Evolutionary conservation across 2,888 invertebrate genomes (phyloP), one percentile per base, ranked within the genome.

Genomic region (Trachelus stipa): DNA sequence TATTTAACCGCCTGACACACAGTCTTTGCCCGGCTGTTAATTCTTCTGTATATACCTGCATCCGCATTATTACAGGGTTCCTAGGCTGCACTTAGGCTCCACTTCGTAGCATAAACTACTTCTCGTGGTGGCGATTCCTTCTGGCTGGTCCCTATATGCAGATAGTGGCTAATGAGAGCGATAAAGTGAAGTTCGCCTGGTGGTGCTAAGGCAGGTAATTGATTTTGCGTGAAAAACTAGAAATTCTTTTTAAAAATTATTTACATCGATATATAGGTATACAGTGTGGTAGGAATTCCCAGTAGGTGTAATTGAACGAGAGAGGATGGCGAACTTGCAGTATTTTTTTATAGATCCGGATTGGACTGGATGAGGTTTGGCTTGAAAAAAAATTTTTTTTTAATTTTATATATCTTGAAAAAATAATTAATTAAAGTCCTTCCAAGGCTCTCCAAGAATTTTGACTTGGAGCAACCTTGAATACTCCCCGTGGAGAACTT

Each of bases 51-150:
- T 15, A 71, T 71, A 71, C 71, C 31, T 71, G 15, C 12, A 71
- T 31, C 31, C 71, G 71, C 31, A 34, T 71, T 31, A 31, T 71
- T 71, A 71, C 71, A 71, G 33, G 71, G 12, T 71, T 71, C 31
- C 33, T 71, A 71, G 34, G 71, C 71, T 71, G 15, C 71, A 71
- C 71, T 71, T 71, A 71, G 15, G 71, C 12, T 71, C 33, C 71
- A 71, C 33, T 71, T 31, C 12, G 71, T 34, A 33, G 9, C 33
- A 34, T 34, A 71, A 34, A 34, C 33, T 34, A 23, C 71, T 69
- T 15, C 40, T 31, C 33, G 71, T 2, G 71, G 71, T 71, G 71
- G 71, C 71, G 71, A 12, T 71, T 71, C 33, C 31, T 56, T 56
- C 56, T 56, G 40, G n/a, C 31, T 33, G 31, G 12, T 34, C 9